Conservation (phyloP, 2,113 vertebrate species). For the Pollimyrus isidori region DNA sequence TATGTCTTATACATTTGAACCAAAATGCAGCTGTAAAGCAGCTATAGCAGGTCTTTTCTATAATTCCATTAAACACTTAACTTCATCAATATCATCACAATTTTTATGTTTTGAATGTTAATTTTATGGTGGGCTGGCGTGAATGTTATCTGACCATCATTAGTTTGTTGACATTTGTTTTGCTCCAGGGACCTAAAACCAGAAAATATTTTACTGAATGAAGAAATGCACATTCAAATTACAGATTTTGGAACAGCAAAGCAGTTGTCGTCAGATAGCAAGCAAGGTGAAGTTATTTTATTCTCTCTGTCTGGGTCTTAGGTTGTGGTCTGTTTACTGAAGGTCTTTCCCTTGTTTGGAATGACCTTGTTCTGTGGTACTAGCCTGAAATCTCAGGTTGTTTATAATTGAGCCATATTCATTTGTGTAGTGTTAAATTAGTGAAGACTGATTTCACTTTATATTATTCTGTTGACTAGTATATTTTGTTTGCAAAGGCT, state of each 20-base stretch:
- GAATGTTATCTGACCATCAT: no score
- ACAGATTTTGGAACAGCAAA: slow-evolving; percentile 98
- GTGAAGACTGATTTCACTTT: not conserved
- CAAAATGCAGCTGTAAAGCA: not conserved
- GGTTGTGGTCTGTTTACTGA: not conserved
- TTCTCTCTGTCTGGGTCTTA: not conserved
- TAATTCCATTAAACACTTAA: not conserved
- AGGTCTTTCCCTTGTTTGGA: not conserved
- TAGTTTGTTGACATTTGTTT: slow-evolving; percentile 8
- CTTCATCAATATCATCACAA: no score
- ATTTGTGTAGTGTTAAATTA: not conserved
- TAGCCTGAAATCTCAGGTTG: not conserved
- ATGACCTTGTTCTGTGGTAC: not conserved
- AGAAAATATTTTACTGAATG: slow-evolving; percentile 95
- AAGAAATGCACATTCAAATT: slow-evolving; percentile 99
- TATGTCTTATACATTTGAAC: not conserved
- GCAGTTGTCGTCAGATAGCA: slow-evolving; percentile 87
- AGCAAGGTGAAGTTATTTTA: slow-evolving; percentile 67
- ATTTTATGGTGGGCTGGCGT: not conserved
- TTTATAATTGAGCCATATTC: not conserved
- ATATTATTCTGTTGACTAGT: not conserved
- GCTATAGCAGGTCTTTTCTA: not conserved
- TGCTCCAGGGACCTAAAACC: slow-evolving; percentile 91
- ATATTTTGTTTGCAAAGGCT: not conserved
- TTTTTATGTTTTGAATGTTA: not conserved